Base-by-base conservation (phyloP, 2,113 vertebrate genomes). In the Macheiramphus alcinus region DNA sequence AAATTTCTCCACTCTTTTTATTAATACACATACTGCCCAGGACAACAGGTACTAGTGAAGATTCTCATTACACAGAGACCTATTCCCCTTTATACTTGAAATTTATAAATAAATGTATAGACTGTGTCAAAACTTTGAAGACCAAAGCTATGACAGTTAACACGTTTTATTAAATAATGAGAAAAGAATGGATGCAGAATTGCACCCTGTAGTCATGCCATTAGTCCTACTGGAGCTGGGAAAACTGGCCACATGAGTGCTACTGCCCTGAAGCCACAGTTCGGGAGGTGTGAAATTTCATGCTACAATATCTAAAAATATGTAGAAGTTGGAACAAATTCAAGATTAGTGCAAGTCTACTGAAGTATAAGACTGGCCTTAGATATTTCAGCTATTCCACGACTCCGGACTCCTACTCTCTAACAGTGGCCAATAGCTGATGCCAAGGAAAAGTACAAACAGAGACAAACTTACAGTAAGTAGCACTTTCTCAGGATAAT, bases 261-360 rank as follows among this genome's bases (percentile, higher is more conserved):
- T 53, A 4, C 63, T 74, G 88, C 82, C 79, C 78, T 31, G 29
- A 38, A 68, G 53, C 62, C 92, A 75, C 0, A 0, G 53, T 26
- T 19, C 55, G 23, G 32, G 27, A 34, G 23, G 79, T 56, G 47
- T 86, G 94, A 93, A 90, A 95, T 83, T 90, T 88, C 82, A 92
- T 45, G 65, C 67, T 81, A 55, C 82, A 27, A 11, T 50, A 63
- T 31, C 90, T 90, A 90, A 88, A 96, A 95, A 95, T 92, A 92
- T n/a, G 59, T 42, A 78, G 55, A 61, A 62, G 50, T 63, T 97
- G 88, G 90, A 96, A 92, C 67, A 67, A 93, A 88, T 80, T 80
- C 92, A 94, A 71, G 45, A 47, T 16, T 59, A 61, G 34, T 29
- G 47, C 55, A 73, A 96, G 21, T 11, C 74, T 56, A 27, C 26